A percentile compares a stretch with the other conserved stretches of the same genome.
Evolutionary conservation across 2,797 vertebrate species (phyloP).

Genomic region (Sus cebifrons): DNA sequence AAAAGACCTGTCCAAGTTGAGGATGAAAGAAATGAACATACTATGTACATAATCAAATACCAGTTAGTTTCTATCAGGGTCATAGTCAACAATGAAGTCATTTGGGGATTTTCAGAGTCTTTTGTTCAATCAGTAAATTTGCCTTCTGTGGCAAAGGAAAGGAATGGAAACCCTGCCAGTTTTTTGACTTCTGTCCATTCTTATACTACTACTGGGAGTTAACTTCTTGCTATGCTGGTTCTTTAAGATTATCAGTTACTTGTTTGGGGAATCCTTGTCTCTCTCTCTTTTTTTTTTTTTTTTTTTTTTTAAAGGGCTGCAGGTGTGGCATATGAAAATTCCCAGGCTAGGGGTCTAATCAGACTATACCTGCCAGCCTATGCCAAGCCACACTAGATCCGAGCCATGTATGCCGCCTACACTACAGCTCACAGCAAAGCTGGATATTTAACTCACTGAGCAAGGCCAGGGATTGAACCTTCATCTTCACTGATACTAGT

Average conservation of each 20-base stretch:
- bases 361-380: too few relatives aligned
- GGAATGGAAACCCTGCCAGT: background rate
- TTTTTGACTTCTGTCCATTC: background rate
- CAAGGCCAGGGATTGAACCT: too few relatives aligned
- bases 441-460: too few relatives aligned
- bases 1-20: constrained; percentile 27
- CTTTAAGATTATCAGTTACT: constrained; percentile 92
- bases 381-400: too few relatives aligned
- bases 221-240: constrained; percentile 92
- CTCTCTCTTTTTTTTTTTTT: too few relatives aligned
- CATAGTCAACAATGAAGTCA: background rate
- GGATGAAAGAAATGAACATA: background rate
- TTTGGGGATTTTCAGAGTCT: background rate
- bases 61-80: background rate
- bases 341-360: too few relatives aligned
- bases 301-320: too few relatives aligned
- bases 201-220: constrained; percentile 77
- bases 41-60: background rate
- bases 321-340: too few relatives aligned
- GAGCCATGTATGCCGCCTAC: too few relatives aligned
- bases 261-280: constrained; percentile 91
- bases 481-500: too few relatives aligned
- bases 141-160: background rate
- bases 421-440: too few relatives aligned
- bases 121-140: background rate